phyloP scores from a whole-genome alignment of 2,888 invertebrate species.

The Torymus auratus region DNA sequence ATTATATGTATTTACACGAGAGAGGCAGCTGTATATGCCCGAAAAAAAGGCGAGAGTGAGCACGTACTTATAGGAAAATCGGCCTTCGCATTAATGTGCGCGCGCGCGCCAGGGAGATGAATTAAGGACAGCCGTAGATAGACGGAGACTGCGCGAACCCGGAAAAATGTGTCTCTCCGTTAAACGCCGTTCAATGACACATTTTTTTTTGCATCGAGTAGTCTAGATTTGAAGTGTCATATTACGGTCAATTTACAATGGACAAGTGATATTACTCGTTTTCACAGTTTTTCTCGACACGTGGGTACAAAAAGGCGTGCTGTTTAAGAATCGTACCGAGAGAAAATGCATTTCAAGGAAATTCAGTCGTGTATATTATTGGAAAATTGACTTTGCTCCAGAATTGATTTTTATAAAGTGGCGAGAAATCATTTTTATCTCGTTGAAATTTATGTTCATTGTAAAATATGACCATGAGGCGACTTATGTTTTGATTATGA shows the following conservation, averaged over 20 bases:
- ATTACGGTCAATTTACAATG: too few species aligned
- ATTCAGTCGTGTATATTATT: not conserved
- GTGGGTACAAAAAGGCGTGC: not conserved
- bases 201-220: not conserved
- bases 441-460: too few species aligned
- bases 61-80: constrained; percentile 12
- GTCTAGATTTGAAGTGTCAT: too few species aligned
- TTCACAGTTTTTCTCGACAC: too few species aligned
- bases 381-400: not conserved
- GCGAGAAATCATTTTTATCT: too few species aligned
- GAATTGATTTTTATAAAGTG: too few species aligned
- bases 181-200: not conserved
- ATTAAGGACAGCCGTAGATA: constrained; percentile 2
- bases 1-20: not conserved
- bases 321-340: constrained; percentile 13
- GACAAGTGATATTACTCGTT: too few species aligned
- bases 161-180: not conserved
- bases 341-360: constrained; percentile 34
- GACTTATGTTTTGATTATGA: too few species aligned
- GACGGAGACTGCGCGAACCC: not conserved
- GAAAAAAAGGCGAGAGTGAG: constrained; percentile 5
- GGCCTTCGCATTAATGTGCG: constrained; percentile 23
- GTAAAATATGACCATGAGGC: too few species aligned
- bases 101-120: constrained; percentile 1
- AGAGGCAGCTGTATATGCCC: too few species aligned